Evolutionary conservation across 2,888 invertebrate genomes (phyloP).

Genomic region (Dyspetes luteomarginatus): DNA sequence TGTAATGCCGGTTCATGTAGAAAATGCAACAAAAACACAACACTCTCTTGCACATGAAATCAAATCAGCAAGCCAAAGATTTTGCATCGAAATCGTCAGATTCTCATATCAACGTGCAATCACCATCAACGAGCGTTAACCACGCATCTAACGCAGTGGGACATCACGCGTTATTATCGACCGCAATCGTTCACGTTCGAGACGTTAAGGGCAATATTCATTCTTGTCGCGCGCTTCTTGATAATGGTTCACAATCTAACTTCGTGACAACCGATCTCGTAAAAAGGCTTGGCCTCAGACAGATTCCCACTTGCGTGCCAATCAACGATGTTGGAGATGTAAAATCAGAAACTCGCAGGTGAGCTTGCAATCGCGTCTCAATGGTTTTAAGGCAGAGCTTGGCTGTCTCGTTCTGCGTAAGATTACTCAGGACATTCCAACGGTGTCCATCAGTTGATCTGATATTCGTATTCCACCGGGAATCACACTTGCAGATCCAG

Average conservation of each 20-base stretch:
- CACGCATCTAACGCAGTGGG: neutral
- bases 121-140: neutral
- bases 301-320: slow-evolving; percentile 23
- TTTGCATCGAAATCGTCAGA: neutral
- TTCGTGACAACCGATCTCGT: slow-evolving; percentile 50
- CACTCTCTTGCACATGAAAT: slow-evolving; percentile 4
- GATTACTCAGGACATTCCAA: slow-evolving; percentile 50
- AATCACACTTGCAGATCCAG: slow-evolving; percentile 34
- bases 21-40: slow-evolving; percentile 17
- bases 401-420: slow-evolving; percentile 39
- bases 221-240: too few species aligned
- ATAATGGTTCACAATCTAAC: slow-evolving; percentile 45
- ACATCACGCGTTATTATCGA: neutral
- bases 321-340: too few species aligned
- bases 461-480: slow-evolving; percentile 20
- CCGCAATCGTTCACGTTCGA: too few species aligned
- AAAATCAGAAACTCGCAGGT: slow-evolving; percentile 14
- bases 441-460: slow-evolving; percentile 17
- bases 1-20: slow-evolving; percentile 8
- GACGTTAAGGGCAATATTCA: too few species aligned
- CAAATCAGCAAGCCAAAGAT: neutral
- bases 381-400: slow-evolving; percentile 19
- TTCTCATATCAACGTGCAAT: neutral
- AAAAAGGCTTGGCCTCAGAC: slow-evolving; percentile 26
- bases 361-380: slow-evolving; percentile 31